Evolutionary conservation across 2,888 invertebrate genomes (phyloP).

Genomic region (Pristionchus arcanus): DNA sequence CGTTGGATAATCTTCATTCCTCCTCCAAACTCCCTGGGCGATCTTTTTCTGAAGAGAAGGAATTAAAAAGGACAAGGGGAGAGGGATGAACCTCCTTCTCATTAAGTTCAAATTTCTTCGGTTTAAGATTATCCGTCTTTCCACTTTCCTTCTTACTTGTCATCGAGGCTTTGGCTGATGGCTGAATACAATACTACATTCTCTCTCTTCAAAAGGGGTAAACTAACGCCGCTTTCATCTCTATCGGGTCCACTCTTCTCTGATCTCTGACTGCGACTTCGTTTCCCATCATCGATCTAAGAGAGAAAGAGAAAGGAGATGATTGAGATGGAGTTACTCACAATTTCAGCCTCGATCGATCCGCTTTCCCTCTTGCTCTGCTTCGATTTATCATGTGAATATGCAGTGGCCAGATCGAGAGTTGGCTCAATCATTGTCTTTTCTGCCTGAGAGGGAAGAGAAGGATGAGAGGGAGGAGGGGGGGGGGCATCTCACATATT

Average conservation of each 20-base stretch:
- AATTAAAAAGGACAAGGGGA: not conserved
- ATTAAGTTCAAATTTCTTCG: not conserved
- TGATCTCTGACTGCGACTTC: not conserved
- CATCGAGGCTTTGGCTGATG: not conserved
- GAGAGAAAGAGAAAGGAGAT: not conserved
- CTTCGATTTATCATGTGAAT: not conserved
- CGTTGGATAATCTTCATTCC: slow-evolving; percentile 22
- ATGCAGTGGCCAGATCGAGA: not conserved
- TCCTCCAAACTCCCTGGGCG: slow-evolving; percentile 15
- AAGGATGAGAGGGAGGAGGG: not conserved
- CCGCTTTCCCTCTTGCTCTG: not conserved
- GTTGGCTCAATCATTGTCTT: slow-evolving; percentile 22
- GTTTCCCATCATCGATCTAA: slow-evolving; percentile 12
- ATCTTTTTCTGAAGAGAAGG: not conserved
- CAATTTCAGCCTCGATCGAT: not conserved
- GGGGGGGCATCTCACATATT: not conserved
- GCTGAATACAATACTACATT: not conserved
- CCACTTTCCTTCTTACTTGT: slow-evolving; percentile 12
- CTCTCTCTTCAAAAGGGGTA: not conserved
- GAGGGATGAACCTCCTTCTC: slow-evolving; percentile 16
- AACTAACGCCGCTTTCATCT: not conserved
- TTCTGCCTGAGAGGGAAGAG: not conserved
- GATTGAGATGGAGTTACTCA: not conserved
- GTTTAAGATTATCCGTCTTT: slow-evolving; percentile 1
- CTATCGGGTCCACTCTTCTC: not conserved